A percentile compares a stretch with the other conserved stretches of the same genome.
Conservation (phyloP, 2,888 invertebrate species). For the Catonia carolina region DNA sequence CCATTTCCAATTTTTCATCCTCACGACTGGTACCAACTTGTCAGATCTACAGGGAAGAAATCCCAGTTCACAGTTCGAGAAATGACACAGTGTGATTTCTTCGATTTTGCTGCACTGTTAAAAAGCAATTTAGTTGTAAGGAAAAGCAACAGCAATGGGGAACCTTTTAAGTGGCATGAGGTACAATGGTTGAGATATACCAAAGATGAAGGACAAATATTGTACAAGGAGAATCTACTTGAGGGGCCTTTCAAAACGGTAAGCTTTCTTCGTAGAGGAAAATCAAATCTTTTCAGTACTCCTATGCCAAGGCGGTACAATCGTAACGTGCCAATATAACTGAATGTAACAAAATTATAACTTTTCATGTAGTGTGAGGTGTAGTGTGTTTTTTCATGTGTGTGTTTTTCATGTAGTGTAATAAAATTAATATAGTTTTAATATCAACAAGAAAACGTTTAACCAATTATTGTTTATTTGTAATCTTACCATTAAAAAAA, state of each 20-base stretch:
- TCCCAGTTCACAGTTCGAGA: background rate
- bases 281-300: background rate
- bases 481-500: too few relatives aligned
- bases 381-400: too few relatives aligned
- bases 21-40: slow-evolving; percentile 2
- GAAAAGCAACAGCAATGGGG: background rate
- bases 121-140: background rate
- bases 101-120: background rate
- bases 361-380: too few relatives aligned
- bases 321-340: background rate
- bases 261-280: background rate
- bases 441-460: too few relatives aligned
- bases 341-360: too few relatives aligned
- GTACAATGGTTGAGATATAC: background rate
- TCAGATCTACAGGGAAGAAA: background rate
- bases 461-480: too few relatives aligned
- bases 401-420: too few relatives aligned
- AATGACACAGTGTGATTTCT: background rate
- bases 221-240: background rate
- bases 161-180: background rate
- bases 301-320: background rate
- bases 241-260: background rate
- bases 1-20: background rate
- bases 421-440: too few relatives aligned
- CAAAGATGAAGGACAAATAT: background rate